phyloP scores from a whole-genome alignment of 1,140 invertebrate species.

The Drosophila miranda region DNA sequence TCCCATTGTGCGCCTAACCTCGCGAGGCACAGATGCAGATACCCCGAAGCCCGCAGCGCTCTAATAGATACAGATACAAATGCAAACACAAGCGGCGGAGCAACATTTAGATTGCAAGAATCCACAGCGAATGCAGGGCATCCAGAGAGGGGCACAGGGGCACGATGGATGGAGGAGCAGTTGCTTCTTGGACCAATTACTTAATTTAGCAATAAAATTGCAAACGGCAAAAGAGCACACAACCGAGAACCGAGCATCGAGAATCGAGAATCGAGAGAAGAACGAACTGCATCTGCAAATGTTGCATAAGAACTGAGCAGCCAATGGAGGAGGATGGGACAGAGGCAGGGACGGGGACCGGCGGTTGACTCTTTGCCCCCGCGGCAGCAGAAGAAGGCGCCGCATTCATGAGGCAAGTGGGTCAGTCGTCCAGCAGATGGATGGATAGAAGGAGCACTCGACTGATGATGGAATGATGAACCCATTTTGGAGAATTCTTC shows the following conservation, averaged over 20 bases:
- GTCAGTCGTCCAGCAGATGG: constrained; percentile 42
- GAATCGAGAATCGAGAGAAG: constrained; percentile 2
- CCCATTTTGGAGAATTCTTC: no score
- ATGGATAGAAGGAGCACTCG: background rate
- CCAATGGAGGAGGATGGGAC: background rate
- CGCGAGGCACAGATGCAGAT: constrained; percentile 50
- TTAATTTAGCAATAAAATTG: constrained; percentile 76
- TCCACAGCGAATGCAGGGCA: constrained; percentile 34
- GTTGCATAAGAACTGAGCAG: constrained; percentile 25
- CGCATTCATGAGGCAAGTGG: constrained; percentile 52
- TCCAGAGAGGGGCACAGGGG: background rate
- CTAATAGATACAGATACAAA: constrained; percentile 58
- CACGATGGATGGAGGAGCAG: background rate
- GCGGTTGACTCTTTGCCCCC: constrained; percentile 35
- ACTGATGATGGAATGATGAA: background rate
- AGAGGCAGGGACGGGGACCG: background rate
- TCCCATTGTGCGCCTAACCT: constrained; percentile 27
- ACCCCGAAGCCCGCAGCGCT: constrained; percentile 25
- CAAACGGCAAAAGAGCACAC: constrained; percentile 42
- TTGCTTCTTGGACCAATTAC: constrained; percentile 67
- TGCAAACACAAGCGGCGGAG: constrained; percentile 37
- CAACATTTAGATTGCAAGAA: constrained; percentile 62
- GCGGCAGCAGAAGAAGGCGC: constrained; percentile 33
- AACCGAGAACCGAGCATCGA: constrained; percentile 8
- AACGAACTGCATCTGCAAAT: constrained; percentile 27